These are phyloP conservation scores for Andrena haemorrhoa DNA, from an alignment of 2,888 invertebrate genomes.

Conservation along the genomic window DNA sequence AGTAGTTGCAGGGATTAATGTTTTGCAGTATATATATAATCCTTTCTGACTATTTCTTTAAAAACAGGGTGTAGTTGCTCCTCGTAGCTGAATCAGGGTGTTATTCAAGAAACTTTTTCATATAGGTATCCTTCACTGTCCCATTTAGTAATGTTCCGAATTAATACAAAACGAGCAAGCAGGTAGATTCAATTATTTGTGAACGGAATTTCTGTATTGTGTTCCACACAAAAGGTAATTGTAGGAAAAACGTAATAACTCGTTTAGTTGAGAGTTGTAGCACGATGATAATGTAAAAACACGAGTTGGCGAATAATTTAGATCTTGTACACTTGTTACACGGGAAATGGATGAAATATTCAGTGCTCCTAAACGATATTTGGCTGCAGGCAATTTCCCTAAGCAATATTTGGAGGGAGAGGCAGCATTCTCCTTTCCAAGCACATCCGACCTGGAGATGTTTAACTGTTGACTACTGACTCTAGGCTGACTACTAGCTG, in stretches of 20 bases:
- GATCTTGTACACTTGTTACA: neutral
- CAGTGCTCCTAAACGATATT: slow-evolving; percentile 8
- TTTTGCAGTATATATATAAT: too few species aligned
- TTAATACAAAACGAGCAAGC: neutral
- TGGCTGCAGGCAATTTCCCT: slow-evolving; percentile 28
- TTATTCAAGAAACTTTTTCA: too few species aligned
- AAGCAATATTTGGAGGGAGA: slow-evolving; percentile 27
- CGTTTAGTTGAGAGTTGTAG: neutral
- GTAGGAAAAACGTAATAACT: neutral
- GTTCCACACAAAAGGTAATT: neutral
- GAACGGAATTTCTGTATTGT: neutral
- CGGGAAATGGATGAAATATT: slow-evolving; percentile 25
- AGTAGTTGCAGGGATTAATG: too few species aligned
- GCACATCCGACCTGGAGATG: slow-evolving; percentile 21
- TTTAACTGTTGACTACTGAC: slow-evolving; percentile 28
- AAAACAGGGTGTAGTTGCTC: too few species aligned
- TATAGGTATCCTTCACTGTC: too few species aligned
- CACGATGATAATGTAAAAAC: neutral
- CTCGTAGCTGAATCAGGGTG: too few species aligned
- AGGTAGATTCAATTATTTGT: slow-evolving; percentile 4
- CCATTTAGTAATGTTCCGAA: neutral
- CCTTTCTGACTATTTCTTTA: too few species aligned
- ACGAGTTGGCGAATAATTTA: neutral
- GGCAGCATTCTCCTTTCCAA: slow-evolving; percentile 11
- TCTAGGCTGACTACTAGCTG: slow-evolving; percentile 14